phyloP scores from a whole-genome alignment of 2,888 invertebrate species.

The Agonopterix heracliana region DNA sequence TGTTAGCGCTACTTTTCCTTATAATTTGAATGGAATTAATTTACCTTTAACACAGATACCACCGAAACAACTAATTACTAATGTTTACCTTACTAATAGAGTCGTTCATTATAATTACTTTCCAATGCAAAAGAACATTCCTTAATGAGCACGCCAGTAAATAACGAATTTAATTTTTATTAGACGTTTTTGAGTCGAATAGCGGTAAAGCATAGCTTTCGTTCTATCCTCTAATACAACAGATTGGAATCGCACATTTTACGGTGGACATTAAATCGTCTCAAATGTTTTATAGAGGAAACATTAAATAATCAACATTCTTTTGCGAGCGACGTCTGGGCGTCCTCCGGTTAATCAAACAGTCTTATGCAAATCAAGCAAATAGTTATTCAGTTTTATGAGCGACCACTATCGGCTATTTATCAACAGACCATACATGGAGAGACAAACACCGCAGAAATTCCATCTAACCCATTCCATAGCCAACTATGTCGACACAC shows the following conservation, averaged over 20 bases:
- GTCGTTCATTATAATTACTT: conserved; percentile 35
- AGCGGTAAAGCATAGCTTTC: conserved; percentile 49
- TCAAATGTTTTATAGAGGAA: conserved; percentile 46
- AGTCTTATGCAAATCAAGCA: conserved; percentile 61
- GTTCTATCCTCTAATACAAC: conserved; percentile 30
- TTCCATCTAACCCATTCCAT: conserved; percentile 35
- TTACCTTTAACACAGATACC: too few species aligned
- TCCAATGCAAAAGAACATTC: conserved; percentile 32
- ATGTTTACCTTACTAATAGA: conserved; percentile 27
- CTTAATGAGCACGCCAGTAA: conserved; percentile 42
- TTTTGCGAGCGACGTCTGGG: conserved; percentile 34
- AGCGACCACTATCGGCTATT: conserved; percentile 45
- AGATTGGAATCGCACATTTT: conserved; percentile 46
- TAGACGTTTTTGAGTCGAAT: conserved; percentile 50
- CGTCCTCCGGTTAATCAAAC: conserved; percentile 49
- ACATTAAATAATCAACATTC: conserved; percentile 56
- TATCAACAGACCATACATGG: conserved; percentile 48
- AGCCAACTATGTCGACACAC: conserved; percentile 37
- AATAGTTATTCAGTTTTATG: conserved; percentile 55
- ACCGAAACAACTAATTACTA: too few species aligned
- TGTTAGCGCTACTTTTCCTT: neutral
- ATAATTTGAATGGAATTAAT: too few species aligned
- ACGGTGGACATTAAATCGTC: conserved; percentile 41
- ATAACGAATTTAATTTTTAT: conserved; percentile 53
- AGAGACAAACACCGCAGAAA: conserved; percentile 34